Percentiles rank a stretch among this genome's conserved stretches.
Conservation (phyloP, 2,888 invertebrate species). For the Limenitis arthemis region DNA sequence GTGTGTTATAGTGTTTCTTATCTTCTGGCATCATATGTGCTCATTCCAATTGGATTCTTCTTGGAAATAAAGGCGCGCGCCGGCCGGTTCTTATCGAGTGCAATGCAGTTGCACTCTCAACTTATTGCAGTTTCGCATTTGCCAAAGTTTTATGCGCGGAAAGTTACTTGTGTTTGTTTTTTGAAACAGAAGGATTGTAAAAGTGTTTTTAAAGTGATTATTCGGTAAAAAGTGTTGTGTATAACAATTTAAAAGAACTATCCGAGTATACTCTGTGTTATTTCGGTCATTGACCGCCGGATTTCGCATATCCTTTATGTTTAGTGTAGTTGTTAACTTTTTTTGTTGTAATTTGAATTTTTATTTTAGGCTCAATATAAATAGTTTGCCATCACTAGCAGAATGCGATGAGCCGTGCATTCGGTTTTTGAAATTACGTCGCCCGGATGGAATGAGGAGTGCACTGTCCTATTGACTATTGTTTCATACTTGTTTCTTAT, state of each 20-base stretch:
- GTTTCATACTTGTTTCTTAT: constrained; percentile 67
- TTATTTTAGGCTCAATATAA: constrained; percentile 53
- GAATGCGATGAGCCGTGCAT: constrained; percentile 60
- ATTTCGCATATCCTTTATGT: constrained; percentile 60
- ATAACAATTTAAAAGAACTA: constrained; percentile 53
- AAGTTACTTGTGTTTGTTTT: constrained; percentile 61
- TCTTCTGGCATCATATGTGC: constrained; percentile 42
- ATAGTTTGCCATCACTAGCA: constrained; percentile 61
- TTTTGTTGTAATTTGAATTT: constrained; percentile 51
- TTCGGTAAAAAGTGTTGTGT: constrained; percentile 54
- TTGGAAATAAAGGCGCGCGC: constrained; percentile 66
- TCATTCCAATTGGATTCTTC: constrained; percentile 62
- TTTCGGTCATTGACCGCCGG: constrained; percentile 73
- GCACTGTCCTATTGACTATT: constrained; percentile 69
- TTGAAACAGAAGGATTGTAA: constrained; percentile 45
- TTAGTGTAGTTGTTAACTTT: constrained; percentile 50
- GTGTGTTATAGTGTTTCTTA: constrained; percentile 54
- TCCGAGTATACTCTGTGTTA: constrained; percentile 65
- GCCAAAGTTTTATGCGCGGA: constrained; percentile 65
- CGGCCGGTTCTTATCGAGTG: constrained; percentile 72
- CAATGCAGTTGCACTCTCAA: constrained; percentile 72
- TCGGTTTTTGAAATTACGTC: constrained; percentile 67
- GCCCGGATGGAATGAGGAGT: constrained; percentile 71
- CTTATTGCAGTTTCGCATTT: constrained; percentile 72
- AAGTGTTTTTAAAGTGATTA: constrained; percentile 59